Evolutionary conservation across 2,888 invertebrate species (phyloP).

Genomic region (Acrocyrtus sp.): DNA sequence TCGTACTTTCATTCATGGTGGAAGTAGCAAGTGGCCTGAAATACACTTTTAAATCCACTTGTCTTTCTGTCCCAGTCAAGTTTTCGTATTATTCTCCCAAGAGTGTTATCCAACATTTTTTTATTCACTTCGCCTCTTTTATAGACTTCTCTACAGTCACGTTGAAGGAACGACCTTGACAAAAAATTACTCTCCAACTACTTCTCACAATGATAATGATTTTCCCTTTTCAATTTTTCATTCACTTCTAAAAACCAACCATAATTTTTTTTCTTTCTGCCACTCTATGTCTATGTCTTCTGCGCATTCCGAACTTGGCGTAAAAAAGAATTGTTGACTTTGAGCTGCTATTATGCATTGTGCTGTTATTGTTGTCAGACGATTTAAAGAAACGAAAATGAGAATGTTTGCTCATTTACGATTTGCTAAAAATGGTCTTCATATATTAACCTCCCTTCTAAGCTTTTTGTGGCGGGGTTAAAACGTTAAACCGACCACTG

Average conservation of each 20-base stretch:
- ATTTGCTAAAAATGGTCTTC: too few relatives aligned
- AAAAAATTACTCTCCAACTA: constrained; percentile 13
- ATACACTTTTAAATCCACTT: too few relatives aligned
- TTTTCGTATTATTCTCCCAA: constrained; percentile 2
- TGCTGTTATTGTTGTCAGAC: too few relatives aligned
- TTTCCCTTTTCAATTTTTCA: neutral
- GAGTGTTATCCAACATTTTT: constrained; percentile 6
- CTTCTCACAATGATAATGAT: neutral
- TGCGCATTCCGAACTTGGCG: neutral
- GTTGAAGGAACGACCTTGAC: constrained; percentile 12
- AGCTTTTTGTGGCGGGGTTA: too few relatives aligned
- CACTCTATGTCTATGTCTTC: too few relatives aligned
- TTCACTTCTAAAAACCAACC: neutral
- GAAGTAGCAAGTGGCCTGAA: too few relatives aligned
- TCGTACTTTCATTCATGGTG: too few relatives aligned
- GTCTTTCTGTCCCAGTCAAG: too few relatives aligned
- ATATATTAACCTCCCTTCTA: too few relatives aligned
- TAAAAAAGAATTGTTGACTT: constrained; percentile 11
- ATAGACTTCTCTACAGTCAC: neutral
- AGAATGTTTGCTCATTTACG: constrained; percentile 7
- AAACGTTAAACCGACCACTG: too few relatives aligned
- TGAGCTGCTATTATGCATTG: neutral
- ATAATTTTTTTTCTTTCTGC: too few relatives aligned
- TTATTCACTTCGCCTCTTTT: neutral
- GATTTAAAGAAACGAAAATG: neutral